A percentile compares a stretch with the other conserved stretches of the same genome.
Conservation (phyloP, 2,113 vertebrate species). For the Sciurus niger region DNA sequence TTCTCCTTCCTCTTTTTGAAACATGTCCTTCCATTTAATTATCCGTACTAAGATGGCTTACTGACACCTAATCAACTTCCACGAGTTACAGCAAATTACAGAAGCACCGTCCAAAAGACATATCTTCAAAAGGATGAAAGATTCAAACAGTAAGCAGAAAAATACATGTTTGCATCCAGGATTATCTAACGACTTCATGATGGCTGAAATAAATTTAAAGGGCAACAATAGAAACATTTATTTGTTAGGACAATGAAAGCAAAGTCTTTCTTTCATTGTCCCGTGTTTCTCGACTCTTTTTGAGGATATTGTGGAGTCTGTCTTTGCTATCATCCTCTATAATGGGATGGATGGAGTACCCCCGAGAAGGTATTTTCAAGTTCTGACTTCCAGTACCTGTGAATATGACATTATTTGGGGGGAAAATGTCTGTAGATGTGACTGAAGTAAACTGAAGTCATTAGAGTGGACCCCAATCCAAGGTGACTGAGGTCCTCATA, state of each 20-base stretch:
- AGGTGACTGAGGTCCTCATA: neutral
- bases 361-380: neutral
- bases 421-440: fast-evolving
- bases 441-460: neutral
- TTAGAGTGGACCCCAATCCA: no score
- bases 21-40: neutral
- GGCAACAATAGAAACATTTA: neutral
- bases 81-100: neutral
- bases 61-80: neutral
- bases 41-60: neutral
- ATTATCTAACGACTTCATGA: conserved; percentile 18
- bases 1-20: conserved; percentile 20
- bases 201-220: neutral
- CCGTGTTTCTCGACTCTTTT: neutral
- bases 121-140: neutral
- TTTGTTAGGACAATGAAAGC: conserved; percentile 22
- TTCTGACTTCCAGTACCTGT: neutral
- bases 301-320: neutral
- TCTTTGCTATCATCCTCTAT: neutral
- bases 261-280: neutral
- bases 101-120: neutral
- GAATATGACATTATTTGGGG: neutral
- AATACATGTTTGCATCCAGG: neutral
- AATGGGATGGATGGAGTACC: neutral
- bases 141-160: neutral